Evolutionary conservation across 2,113 vertebrate genomes (phyloP).

Genomic region (Larimichthys crocea): DNA sequence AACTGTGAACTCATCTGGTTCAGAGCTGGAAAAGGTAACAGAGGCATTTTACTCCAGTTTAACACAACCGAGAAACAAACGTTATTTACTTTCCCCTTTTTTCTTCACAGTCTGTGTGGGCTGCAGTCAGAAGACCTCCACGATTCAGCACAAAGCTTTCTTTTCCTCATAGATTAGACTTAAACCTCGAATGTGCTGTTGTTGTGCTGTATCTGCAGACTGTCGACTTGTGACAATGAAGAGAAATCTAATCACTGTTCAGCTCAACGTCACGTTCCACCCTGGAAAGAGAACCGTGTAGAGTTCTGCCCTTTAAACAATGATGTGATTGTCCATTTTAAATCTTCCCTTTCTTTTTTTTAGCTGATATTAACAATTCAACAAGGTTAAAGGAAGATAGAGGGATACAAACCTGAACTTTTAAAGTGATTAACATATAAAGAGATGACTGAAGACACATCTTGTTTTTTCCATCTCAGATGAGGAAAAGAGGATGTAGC

Average conservation of each 20-base stretch:
- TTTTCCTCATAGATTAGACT: neutral
- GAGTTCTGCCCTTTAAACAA: neutral
- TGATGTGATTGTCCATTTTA: neutral
- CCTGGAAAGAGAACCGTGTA: neutral
- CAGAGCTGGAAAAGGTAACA: too few species aligned
- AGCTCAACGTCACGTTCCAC: neutral
- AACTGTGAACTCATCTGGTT: neutral
- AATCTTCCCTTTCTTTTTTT: neutral
- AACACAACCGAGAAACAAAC: neutral
- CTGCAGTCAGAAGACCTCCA: neutral
- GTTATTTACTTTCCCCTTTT: neutral
- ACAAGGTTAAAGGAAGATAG: neutral
- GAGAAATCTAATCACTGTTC: neutral
- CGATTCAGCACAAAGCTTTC: neutral
- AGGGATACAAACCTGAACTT: neutral
- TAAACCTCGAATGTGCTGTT: neutral
- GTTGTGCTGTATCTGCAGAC: neutral
- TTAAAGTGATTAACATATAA: neutral
- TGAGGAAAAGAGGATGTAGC: neutral
- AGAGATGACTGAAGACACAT: neutral
- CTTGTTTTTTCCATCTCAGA: too few species aligned
- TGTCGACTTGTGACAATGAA: too few species aligned
- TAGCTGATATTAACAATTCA: neutral
- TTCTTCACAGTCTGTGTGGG: too few species aligned
- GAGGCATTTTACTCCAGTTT: neutral